A percentile compares a stretch with the other conserved stretches of the same genome.
These are phyloP conservation scores for Drosophila nebulosa DNA, from an alignment of 1,140 invertebrate species.

Conservation along the genomic window DNA sequence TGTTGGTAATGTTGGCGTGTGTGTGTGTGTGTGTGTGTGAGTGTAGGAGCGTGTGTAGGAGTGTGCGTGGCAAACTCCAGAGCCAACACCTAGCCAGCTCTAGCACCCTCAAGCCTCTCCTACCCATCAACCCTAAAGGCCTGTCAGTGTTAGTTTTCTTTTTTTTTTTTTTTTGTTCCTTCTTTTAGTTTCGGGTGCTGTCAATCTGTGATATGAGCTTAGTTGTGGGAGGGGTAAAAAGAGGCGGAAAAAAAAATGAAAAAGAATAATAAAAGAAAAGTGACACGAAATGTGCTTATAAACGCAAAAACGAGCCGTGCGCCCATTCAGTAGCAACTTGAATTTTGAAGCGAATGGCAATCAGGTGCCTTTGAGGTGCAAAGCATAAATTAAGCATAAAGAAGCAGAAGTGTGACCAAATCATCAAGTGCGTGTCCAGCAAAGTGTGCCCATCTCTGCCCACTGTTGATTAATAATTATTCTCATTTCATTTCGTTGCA, in stretches of 20 bases:
- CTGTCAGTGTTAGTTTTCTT: conserved; percentile 35
- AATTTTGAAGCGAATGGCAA: conserved; percentile 72
- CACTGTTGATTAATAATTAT: background rate
- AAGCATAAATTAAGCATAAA: conserved; percentile 19
- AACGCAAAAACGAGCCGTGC: conserved; percentile 55
- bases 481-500: conserved; percentile 22
- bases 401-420: conserved; percentile 4
- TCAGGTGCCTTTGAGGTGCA: conserved; percentile 33
- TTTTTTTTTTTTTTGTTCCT: conserved; percentile 12
- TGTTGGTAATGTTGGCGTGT: conserved; percentile 34
- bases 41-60: conserved; percentile 44
- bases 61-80: conserved; percentile 58
- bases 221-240: background rate
- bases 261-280: conserved; percentile 42
- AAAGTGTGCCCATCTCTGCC: conserved; percentile 17
- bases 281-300: conserved; percentile 78
- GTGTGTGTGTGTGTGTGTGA: conserved; percentile 62
- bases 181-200: conserved; percentile 35
- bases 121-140: background rate
- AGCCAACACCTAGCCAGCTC: conserved; percentile 27
- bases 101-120: conserved; percentile 14
- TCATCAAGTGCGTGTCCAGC: conserved; percentile 24
- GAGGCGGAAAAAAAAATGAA: background rate
- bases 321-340: conserved; percentile 63
- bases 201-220: conserved; percentile 70